Evolutionary conservation across 2,888 invertebrate species (phyloP), one percentile per base, ranked within the genome.

Genomic region (Tetropium fuscum): DNA sequence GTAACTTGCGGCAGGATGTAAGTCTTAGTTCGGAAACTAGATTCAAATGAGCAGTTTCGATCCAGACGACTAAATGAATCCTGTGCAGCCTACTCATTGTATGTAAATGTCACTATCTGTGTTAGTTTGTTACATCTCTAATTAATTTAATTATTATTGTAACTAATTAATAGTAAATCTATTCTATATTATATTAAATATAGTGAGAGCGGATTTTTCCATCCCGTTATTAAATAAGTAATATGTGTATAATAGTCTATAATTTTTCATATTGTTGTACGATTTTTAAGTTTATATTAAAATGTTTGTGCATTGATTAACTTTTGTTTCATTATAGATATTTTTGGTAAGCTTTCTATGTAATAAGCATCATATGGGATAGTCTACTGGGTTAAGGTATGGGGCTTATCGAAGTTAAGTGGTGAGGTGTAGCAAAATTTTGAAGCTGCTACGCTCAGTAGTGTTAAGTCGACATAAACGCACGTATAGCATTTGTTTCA

Each of bases 231-330:
- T 85, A 86, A 86, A 80, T 74, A 75, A 75, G 74, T 75, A 76
- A 81, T 83, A 82, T 82, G 83, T 84, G 84, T 84, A 85, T 83
- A 83, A 89, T 89, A 89, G 89, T 88, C 87, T 90, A 89, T 90
- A 90, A 90, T 90, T 90, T 90, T 90, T 90, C 90, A 90, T 90
- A 90, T 89, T 90, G 89, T 89, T 90, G 90, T 90, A 90, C 89
- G 88, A 84, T 90, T 90, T 90, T 90, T 90, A 90, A 90, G 90
- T 90, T 90, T 90, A 89, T 90, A 90, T 90, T 90, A 90, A 90
- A 90, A 90, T 88, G 88, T 90, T 90, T 90, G 89, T 90, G 90
- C 88, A 89, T 89, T 89, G 86, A 82, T 77, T 76, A 60, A 40
- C 45, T n/a, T 70, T 44, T 59, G 53, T 57, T 60, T 47, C 27